Base-by-base conservation (phyloP, 37 sponge, comb jelly and placozoan genomes). In the Chondrilla cf. caribensis region DNA sequence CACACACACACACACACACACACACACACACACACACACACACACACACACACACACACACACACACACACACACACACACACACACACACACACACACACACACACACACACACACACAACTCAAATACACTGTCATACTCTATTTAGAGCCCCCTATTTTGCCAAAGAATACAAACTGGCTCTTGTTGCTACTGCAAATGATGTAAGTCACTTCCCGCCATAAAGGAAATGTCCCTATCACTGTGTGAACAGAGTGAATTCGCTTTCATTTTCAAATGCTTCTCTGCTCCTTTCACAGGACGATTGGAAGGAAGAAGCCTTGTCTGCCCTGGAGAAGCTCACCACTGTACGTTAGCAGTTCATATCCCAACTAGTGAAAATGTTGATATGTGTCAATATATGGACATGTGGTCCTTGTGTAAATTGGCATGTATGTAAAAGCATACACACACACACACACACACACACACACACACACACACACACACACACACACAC, bases 291-390 rank as follows among this genome's bases (percentile, higher is more conserved):
- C 5, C 25, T 3, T 70, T 15, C 57, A 44, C 38, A 85, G 85
- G 89, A 89, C 9, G 86, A 89, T 38, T 89, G 90, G 90, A 25
- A 38, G n/a, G 67, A 72, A 11, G 90, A 90, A 22, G 79, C 86
- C 0, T 15, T 79, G 40, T 35, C 39, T 2, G 43, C 47, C 28
- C 54, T 90, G 28, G 21, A 42, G 81, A 42, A 66, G 22, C 40
- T 38, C 2, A 40, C 43, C 28, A 84, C 86, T 28, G 83, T 90
- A n/a, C 15, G 57, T 65, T n/a, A 77, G 38, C 21, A 55, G 54
- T 55, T 14, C 59, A 1, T 17, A 11, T 55, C 11, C 11, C 17
- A 19, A 17, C 57, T 55, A 55, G 11, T 11, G 11, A 17, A 55
- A 55, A 55, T 55, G 57, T 55, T 55, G 17, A 19, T 55, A 19